Conservation (phyloP, 2,113 vertebrate species). For the Sceloporus tristichus region DNA sequence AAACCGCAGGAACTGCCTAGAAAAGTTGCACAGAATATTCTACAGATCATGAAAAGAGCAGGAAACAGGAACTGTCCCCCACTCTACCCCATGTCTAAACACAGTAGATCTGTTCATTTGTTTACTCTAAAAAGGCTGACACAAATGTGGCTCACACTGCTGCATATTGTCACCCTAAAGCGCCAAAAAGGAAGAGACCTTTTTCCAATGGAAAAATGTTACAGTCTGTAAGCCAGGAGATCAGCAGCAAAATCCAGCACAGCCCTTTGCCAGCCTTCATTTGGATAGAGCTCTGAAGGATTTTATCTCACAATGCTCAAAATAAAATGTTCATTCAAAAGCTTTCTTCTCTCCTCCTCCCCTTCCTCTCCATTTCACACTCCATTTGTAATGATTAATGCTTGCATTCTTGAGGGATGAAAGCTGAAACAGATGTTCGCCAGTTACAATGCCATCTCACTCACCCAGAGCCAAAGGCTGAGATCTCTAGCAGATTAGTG, state of each 20-base stretch:
- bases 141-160: not conserved
- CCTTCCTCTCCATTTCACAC: conserved; percentile 59
- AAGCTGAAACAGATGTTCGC: conserved; percentile 71
- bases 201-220: conserved; percentile 12
- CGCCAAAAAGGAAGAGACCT: conserved; percentile 13
- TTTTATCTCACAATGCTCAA: conserved; percentile 41
- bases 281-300: conserved; percentile 37
- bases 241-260: not conserved
- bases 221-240: not conserved
- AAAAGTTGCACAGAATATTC: not conserved
- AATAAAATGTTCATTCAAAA: conserved; percentile 61
- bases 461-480: conserved; percentile 65
- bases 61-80: conserved; percentile 8
- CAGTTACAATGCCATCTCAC: conserved; percentile 51
- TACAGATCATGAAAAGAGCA: not conserved
- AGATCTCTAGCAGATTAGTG: conserved; percentile 66
- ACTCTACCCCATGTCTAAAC: conserved; percentile 12
- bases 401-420: conserved; percentile 51
- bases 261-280: not conserved
- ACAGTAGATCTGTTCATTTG: not conserved
- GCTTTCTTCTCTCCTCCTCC: conserved; percentile 8
- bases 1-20: not conserved
- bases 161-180: conserved; percentile 1
- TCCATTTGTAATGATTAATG: conserved; percentile 71
- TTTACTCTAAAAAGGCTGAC: conserved; percentile 9